Conservation (phyloP, 2,888 invertebrate species). For the Sisyra terminalis region DNA sequence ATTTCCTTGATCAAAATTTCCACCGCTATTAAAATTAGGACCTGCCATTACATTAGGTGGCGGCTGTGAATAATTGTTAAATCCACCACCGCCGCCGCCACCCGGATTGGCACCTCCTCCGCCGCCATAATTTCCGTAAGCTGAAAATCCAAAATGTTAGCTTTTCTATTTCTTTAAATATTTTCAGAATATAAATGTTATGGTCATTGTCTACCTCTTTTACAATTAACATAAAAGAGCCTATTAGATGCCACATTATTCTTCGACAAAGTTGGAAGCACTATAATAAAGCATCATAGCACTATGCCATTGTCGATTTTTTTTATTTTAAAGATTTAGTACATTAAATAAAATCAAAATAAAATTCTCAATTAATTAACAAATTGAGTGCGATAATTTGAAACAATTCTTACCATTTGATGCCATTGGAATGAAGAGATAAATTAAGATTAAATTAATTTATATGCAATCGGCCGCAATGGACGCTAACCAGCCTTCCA, state of each 20-base stretch:
- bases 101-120: conserved; percentile 11
- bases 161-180: background rate
- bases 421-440: no score
- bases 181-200: background rate
- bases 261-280: conserved; percentile 4
- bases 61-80: conserved; percentile 23
- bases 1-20: conserved; percentile 8
- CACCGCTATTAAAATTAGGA: conserved; percentile 4
- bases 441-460: no score
- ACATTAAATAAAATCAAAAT: background rate
- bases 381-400: background rate
- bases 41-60: conserved; percentile 16
- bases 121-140: conserved; percentile 15
- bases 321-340: background rate
- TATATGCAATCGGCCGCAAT: no score
- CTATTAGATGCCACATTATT: background rate
- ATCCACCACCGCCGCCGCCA: conserved; percentile 11
- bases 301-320: conserved; percentile 4
- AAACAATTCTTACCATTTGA: no score
- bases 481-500: no score
- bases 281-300: background rate
- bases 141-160: conserved; percentile 4
- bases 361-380: background rate
- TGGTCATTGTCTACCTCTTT: background rate
- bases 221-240: conserved; percentile 3